Evolutionary conservation across 2,113 vertebrate genomes (phyloP).

Genomic region (Pica pica): DNA sequence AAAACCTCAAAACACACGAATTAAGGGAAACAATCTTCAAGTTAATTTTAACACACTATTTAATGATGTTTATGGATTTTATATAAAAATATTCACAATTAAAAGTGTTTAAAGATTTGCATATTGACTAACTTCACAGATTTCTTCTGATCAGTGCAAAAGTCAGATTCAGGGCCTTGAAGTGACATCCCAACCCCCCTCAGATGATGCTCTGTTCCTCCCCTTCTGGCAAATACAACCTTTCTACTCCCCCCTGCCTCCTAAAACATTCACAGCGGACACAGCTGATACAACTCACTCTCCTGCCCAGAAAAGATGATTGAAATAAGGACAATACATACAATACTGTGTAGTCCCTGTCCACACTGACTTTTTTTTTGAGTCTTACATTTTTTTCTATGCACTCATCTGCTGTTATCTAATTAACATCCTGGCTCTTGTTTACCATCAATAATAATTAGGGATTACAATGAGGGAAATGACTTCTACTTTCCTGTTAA

Average conservation of each 20-base stretch:
- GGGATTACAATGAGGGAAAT: not conserved
- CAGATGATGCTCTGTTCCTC: not conserved
- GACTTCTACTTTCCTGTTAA: not conserved
- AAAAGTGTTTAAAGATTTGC: not conserved
- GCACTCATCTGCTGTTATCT: not conserved
- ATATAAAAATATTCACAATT: not conserved
- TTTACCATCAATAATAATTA: not conserved
- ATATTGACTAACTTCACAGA: not conserved
- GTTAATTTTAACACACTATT: not conserved
- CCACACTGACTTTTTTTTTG: not conserved
- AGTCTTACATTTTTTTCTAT: not conserved
- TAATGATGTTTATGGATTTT: not conserved
- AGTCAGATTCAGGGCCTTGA: not conserved
- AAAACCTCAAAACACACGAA: fast-evolving
- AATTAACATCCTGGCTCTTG: not conserved
- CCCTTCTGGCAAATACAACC: not conserved
- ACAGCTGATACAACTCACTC: not conserved
- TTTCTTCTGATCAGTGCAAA: not conserved
- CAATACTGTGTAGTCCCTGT: not conserved
- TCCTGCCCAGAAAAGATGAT: not conserved
- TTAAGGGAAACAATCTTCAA: not conserved
- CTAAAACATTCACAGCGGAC: not conserved
- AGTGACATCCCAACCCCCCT: no score
- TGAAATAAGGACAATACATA: not conserved
- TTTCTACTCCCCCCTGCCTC: not conserved